Conservation (phyloP, 2,888 invertebrate species). For the Drepanosiphum platanoidis region DNA sequence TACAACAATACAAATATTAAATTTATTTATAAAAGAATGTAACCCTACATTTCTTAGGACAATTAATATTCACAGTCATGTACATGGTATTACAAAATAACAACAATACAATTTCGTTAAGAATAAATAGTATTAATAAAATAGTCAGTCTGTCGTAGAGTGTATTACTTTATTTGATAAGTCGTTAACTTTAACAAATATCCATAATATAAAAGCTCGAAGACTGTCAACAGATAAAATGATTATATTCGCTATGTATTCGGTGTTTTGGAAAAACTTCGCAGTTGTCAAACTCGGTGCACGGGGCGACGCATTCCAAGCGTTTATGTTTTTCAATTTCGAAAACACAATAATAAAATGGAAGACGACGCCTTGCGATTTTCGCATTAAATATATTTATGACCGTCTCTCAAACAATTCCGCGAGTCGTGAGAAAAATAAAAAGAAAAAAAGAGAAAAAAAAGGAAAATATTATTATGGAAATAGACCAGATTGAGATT, state of each 20-base stretch:
- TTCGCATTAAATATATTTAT: background rate
- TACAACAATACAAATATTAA: slow-evolving; percentile 50
- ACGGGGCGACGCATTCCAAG: background rate
- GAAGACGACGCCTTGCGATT: background rate
- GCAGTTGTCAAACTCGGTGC: background rate
- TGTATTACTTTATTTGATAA: slow-evolving; percentile 50
- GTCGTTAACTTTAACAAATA: slow-evolving; percentile 20
- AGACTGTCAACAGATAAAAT: slow-evolving; percentile 29
- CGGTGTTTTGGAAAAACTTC: background rate
- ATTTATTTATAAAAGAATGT: slow-evolving; percentile 54
- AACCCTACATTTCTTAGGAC: slow-evolving; percentile 38
- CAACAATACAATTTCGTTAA: slow-evolving; percentile 34
- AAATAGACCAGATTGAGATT: background rate
- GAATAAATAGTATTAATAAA: slow-evolving; percentile 46
- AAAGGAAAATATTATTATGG: background rate
- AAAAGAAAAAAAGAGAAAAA: background rate
- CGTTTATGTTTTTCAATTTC: slow-evolving; percentile 7
- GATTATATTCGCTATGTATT: background rate
- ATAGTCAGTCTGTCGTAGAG: slow-evolving; percentile 56
- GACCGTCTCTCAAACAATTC: background rate
- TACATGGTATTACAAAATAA: slow-evolving; percentile 49
- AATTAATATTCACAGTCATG: slow-evolving; percentile 39
- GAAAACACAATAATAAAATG: background rate
- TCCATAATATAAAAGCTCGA: slow-evolving; percentile 22
- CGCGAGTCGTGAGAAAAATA: background rate